Conservation (phyloP, 2,888 invertebrate species). For the Cataglyphis cursor region DNA sequence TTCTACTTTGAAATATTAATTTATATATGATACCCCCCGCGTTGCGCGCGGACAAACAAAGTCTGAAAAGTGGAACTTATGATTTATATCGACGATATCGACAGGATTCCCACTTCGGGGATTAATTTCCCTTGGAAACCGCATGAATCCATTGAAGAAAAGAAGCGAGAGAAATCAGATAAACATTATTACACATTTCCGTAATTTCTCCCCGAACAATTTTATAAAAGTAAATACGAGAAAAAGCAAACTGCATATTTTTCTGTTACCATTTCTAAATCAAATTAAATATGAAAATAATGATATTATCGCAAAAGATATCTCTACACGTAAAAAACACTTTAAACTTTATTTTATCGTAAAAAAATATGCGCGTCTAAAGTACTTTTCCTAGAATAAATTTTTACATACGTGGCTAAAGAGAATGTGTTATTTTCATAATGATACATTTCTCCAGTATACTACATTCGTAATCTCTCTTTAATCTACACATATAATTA, state of each 20-base stretch:
- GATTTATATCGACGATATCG: slow-evolving; percentile 45
- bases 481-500: slow-evolving; percentile 2
- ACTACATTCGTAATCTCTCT: slow-evolving; percentile 13
- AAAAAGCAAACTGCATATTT: neutral
- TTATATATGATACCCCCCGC: slow-evolving; percentile 61
- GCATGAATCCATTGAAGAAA: slow-evolving; percentile 19
- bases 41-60: slow-evolving; percentile 9
- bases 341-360: slow-evolving; percentile 3
- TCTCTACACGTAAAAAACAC: too few relatives aligned
- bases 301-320: neutral
- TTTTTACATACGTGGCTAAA: neutral
- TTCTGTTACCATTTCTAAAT: neutral
- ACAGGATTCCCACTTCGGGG: slow-evolving; percentile 22
- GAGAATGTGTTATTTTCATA: neutral
- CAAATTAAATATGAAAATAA: neutral
- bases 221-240: neutral
- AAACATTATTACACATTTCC: slow-evolving; percentile 1
- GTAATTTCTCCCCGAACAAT: neutral
- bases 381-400: neutral
- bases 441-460: neutral
- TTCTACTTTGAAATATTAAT: slow-evolving; percentile 76
- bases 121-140: slow-evolving; percentile 36
- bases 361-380: too few relatives aligned
- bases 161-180: neutral
- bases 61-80: slow-evolving; percentile 30